Evolutionary conservation across 2,113 vertebrate genomes (phyloP), one percentile per base, ranked within the genome.

Genomic region (Crotalus tigris): DNA sequence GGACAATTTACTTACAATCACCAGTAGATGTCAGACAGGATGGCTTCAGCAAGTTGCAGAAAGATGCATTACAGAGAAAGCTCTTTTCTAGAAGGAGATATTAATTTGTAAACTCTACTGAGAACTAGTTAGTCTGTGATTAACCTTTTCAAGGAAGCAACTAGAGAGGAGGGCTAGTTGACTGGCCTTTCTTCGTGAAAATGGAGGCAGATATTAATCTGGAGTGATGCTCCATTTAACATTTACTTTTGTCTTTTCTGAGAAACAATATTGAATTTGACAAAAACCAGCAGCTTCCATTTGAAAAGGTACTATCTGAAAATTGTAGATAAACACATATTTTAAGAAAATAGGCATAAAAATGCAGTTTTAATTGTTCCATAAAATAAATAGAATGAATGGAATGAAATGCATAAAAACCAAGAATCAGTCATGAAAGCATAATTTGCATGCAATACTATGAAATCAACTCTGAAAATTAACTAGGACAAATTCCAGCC

Each of bases 21-120:
- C 95, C 95, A 93, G 95, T 95, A 97, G 96, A 97, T 94, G 96
- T 95, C 96, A 97, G 95, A 81, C 93, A 15, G 92, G 87, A 92
- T 85, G 64, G 46, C 89, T 92, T 19, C 91, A 91, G 11, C 91
- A 69, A 15, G 12, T 15, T 69, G 64, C 64, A 86, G 89, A 19
- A 15, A 1, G 49, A 91, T 17, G 1, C 0, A 0, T 17, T 13
- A 29, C 9, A 49, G 59, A 2, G 12, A 13, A 29, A 85, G 59
- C 29, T 46, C 19, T 85, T 23, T 59, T 86, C 39, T 46, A 69
- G 5, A 26, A 0, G 3, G 7, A 0, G 0, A 0, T 5, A 81
- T 21, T 81, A 81, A 81, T 81, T 81, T 39, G 69, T 81, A 81
- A 39, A 81, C 17, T 81, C 33, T 9, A 39, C 33, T 61, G 53